Evolutionary conservation across 1,140 invertebrate species (phyloP).

Genomic region (Hermatobates lingyangjiaoensis): DNA sequence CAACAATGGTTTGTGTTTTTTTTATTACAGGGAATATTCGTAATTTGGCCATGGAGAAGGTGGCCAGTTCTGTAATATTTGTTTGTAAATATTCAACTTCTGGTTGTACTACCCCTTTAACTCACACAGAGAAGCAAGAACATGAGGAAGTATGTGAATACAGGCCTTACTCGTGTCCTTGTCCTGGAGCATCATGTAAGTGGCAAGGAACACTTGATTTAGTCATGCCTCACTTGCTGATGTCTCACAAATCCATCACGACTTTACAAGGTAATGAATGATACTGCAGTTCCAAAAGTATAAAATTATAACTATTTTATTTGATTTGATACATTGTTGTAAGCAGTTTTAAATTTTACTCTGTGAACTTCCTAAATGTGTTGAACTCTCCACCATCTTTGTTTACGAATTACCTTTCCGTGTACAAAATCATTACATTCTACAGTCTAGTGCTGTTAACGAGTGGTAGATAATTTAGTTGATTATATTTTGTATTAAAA

Average conservation of each 20-base stretch:
- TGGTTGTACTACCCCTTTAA: conserved; percentile 80
- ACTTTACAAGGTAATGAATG: conserved; percentile 54
- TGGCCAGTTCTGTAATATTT: conserved; percentile 93
- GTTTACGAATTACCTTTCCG: too few relatives aligned
- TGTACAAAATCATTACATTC: too few relatives aligned
- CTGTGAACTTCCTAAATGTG: too few relatives aligned
- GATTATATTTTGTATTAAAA: too few relatives aligned
- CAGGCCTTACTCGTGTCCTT: conserved; percentile 92
- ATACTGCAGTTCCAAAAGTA: too few relatives aligned
- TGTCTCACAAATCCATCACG: conserved; percentile 96
- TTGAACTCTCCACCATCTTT: too few relatives aligned
- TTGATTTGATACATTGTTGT: too few relatives aligned
- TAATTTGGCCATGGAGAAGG: conserved; percentile 98
- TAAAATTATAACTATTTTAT: too few relatives aligned
- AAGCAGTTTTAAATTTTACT: too few relatives aligned
- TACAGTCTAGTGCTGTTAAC: too few relatives aligned
- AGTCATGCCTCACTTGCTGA: conserved; percentile 95
- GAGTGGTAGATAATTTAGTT: too few relatives aligned
- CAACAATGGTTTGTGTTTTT: neutral
- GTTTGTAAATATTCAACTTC: conserved; percentile 97
- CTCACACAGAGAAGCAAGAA: conserved; percentile 91
- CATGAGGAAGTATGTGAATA: conserved; percentile 98
- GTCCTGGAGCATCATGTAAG: conserved; percentile 95
- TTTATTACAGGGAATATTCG: conserved; percentile 68
- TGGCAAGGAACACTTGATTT: conserved; percentile 92